Evolutionary conservation across 2,888 invertebrate genomes (phyloP), one percentile per base, ranked within the genome.

Genomic region (Lumbricus terrestris): DNA sequence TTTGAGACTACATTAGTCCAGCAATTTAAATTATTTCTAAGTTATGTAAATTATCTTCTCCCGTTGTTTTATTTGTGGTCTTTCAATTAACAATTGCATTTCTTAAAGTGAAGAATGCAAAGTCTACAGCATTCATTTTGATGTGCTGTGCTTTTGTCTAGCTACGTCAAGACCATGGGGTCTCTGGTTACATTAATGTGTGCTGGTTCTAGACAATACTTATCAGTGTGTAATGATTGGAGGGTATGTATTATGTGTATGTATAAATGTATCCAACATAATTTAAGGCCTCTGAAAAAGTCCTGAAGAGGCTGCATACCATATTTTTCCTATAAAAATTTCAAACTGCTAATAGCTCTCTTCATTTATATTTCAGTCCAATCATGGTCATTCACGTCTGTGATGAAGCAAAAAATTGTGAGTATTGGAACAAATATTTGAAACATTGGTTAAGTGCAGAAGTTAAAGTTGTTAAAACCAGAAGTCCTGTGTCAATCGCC

Each of bases 321-420:
- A 15, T 11, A 0, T 69, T n/a, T 5, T 29, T 69, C n/a, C n/a
- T 69, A 69, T n/a, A n/a, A n/a, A n/a, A n/a, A n/a, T n/a, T n/a
- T 69, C 69, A 29, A 69, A 69, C 69, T 69, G n/a, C 69, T 69
- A n/a, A 29, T n/a, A n/a, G n/a, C 69, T 69, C 69, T n/a, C n/a
- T 69, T 69, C 29, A 69, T 69, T 85, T 89, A 40, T 88, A 47
- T 93, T 93, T 20, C 93, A 95, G 95, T 20, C 94, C 95, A 20
- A 92, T 93, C 34, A 95, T 98, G 33, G 97, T 98, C 94, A 98
- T 98, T 92, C 98, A 98, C 94, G 98, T 98, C 0, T 98, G 98
- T 93, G 98, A 98, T 94, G 98, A 98, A 95, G 97, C 97, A 1
- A 98, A 98, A 95, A 97, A 97, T 90, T 93, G 95, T 95, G 92